Conservation (phyloP, 2,888 invertebrate genomes). For the Hecatera dysodea region DNA sequence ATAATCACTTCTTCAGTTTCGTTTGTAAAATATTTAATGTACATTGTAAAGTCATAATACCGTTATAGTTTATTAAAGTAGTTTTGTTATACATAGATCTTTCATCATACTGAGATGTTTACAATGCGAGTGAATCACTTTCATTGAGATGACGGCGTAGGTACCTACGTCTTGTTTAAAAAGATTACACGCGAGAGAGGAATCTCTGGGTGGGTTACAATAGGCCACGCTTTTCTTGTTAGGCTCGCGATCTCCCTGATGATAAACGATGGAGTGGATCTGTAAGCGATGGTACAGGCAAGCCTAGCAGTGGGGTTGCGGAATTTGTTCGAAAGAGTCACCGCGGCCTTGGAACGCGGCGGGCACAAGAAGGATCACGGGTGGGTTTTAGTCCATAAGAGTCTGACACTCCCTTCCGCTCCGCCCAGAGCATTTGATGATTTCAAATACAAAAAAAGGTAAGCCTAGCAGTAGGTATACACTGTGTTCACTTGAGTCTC, state of each 20-base stretch:
- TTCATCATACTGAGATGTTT: conserved; percentile 68
- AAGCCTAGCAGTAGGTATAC: no score
- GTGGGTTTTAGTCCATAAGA: no score
- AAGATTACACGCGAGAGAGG: conserved; percentile 32
- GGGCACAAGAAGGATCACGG: no score
- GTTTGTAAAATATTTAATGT: background rate
- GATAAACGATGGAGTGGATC: background rate
- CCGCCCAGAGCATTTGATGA: no score
- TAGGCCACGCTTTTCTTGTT: background rate
- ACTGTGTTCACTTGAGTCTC: no score
- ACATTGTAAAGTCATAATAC: conserved; percentile 16
- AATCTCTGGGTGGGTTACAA: conserved; percentile 17
- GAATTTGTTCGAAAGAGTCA: no score
- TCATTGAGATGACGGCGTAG: conserved; percentile 49
- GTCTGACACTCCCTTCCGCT: no score
- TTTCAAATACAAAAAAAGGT: no score
- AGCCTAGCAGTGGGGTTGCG: no score
- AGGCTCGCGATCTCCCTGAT: background rate
- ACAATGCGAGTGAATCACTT: conserved; percentile 68
- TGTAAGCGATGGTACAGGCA: no score
- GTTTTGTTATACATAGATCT: conserved; percentile 56
- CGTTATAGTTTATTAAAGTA: conserved; percentile 9
- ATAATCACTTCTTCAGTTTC: background rate
- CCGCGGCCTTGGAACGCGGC: no score
- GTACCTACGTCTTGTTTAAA: conserved; percentile 14